Base-by-base conservation (phyloP, 2,888 invertebrate species). In the Drosophila mimetica region DNA sequence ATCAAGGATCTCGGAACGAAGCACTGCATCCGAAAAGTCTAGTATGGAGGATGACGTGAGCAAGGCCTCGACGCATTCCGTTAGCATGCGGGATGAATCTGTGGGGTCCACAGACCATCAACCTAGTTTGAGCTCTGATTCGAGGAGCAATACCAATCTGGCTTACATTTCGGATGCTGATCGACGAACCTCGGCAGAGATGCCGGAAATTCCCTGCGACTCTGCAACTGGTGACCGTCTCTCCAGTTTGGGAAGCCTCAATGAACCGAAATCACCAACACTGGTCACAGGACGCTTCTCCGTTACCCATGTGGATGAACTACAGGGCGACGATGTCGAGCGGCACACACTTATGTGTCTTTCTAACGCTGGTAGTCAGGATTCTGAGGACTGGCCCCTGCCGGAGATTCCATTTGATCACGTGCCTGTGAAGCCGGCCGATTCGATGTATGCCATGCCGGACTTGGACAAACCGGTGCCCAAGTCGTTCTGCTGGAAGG, bases 31-130 rank as follows among this genome's bases (percentile, higher is more conserved):
- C 0, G 97, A 97, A 90, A 97, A 97, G 90, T 96, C 96, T 2
- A 96, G 96, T 87, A 95, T 96, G 70, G 95, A 96, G 84, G 96
- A 96, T 90, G 96, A 97, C 92, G 96, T 96, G 0, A 96, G 96
- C 30, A 97, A 96, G 91, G 96, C 95, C 4, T 96, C 96, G 71
- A 96, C 96, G 2, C 94, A 96, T 70, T 96, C 96, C 3, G 96
- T 96, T 61, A 96, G 96, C 90, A 94, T 96, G 74, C 96, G 96
- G 78, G 97, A 97, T 89, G 96, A 96, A 90, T 96, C 96, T 0
- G 92, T 96, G 32, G 95, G 95, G 71, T 96, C 96, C 0, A 96
- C 96, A 86, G 96, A 97, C 91, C 96, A 96, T 87, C 96, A 96
- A 90, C 96, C 95, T 13, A 96, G 96, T 89, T 92, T 96, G 25